phyloP scores from a whole-genome alignment of 2,888 invertebrate species.

The Venustoraphidia nigricollis region DNA sequence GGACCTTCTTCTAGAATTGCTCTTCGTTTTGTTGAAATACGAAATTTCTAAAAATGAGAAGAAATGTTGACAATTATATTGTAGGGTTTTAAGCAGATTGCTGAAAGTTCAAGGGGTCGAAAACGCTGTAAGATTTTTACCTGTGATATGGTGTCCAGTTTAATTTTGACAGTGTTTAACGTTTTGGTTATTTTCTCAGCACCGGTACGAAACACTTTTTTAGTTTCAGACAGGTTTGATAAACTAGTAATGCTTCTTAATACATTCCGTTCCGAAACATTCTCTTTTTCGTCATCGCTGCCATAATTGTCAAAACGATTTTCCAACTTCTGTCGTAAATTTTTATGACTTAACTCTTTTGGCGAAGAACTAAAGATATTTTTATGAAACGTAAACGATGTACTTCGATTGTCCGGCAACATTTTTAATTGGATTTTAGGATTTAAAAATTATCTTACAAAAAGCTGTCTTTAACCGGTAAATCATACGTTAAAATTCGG shows the following conservation, averaged over 20 bases:
- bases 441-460: no score
- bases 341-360: conserved; percentile 13
- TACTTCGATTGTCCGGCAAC: no score
- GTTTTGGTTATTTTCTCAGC: conserved; percentile 52
- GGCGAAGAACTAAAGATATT: no score
- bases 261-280: conserved; percentile 13
- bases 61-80: no score
- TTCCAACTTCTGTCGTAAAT: conserved; percentile 23
- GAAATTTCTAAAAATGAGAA: conserved; percentile 29
- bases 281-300: conserved; percentile 7
- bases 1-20: conserved; percentile 37
- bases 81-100: no score
- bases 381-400: no score
- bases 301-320: conserved; percentile 20
- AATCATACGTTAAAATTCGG: no score
- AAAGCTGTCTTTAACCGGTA: no score
- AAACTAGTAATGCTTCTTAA: conserved; percentile 24
- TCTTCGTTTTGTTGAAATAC: conserved; percentile 35
- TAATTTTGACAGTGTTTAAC: conserved; percentile 45
- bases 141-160: conserved; percentile 51
- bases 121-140: conserved; percentile 22
- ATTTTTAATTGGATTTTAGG: no score
- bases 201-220: conserved; percentile 45
- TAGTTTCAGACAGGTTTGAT: conserved; percentile 40
- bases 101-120: neutral